Evolutionary conservation across 2,113 vertebrate genomes (phyloP), one percentile per base, ranked within the genome.

Genomic region (Silurus asotus): DNA sequence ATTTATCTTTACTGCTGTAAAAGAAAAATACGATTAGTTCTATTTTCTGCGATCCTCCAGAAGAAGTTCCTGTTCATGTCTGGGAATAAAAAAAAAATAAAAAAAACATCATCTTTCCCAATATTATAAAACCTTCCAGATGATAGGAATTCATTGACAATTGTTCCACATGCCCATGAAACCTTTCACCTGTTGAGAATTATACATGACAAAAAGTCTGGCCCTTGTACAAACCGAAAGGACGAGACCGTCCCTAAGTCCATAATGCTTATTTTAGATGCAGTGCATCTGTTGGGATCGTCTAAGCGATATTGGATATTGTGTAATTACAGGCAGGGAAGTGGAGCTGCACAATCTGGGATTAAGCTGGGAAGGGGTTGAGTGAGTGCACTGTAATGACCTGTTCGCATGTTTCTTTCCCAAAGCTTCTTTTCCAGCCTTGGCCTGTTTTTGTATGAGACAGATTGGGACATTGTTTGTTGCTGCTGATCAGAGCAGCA

Each of bases 231-330:
- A 88, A 89, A 88, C 90, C 70, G 89, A 84, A 87, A 37, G 92
- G 87, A 86, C 87, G 86, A 76, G 88, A 89, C 90, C 87, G 84
- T 90, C 89, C 90, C 81, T 96, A 94, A 94, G 94, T 92, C 93
- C 92, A 93, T 94, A 95, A 96, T 94, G 94, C 95, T 94, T 90
- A 93, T 94, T 89, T 94, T 92, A 94, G 94, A 94, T 88, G 3
- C 89, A 65, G 91, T 94, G 94, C 96, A 96, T 95, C 95, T 96
- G 95, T 93, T 94, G 93, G 92, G 92, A 92, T 96, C 82, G 95
- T 94, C 88, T 91, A 90, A 84, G 87, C 83, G 85, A 90, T 91
- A 92, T 91, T 88, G 84, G 93, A 92, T 91, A 93, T 93, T 89
- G 87, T 92, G 93, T 96, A 94, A 96, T 96, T 95, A 95, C 92